phyloP scores from a whole-genome alignment of 2,113 vertebrate genomes.

The Pungitius pungitius region DNA sequence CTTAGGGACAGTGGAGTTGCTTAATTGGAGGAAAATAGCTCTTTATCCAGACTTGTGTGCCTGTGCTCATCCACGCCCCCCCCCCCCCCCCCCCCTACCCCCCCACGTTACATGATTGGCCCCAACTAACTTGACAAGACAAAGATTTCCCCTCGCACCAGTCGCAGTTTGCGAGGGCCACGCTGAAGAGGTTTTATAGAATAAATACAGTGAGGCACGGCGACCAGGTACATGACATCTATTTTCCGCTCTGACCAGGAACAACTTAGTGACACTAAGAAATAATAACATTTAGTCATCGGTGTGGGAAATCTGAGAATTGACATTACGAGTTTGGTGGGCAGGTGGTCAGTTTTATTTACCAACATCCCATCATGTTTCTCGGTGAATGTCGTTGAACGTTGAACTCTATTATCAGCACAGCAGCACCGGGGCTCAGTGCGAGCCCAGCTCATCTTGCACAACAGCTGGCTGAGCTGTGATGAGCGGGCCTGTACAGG shows the following conservation, averaged over 20 bases:
- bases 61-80: constrained; percentile 58
- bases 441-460: constrained; percentile 49
- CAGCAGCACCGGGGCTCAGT: constrained; percentile 41
- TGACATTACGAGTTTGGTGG: background rate
- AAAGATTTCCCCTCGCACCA: constrained; percentile 11
- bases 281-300: background rate
- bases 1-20: constrained; percentile 73
- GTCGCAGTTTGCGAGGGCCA: background rate
- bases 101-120: constrained; percentile 38
- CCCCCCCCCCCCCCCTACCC: too few species aligned
- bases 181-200: background rate
- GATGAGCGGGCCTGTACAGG: constrained; percentile 34
- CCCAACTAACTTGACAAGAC: constrained; percentile 30
- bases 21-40: constrained; percentile 81
- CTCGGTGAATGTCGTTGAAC: constrained; percentile 29
- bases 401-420: constrained; percentile 68
- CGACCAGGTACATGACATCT: background rate
- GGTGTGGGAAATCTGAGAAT: background rate
- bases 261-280: background rate
- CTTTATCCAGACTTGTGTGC: constrained; percentile 67
- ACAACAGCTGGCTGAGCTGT: constrained; percentile 67
- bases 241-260: background rate
- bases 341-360: constrained; percentile 32
- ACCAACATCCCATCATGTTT: constrained; percentile 3
- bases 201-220: background rate